Percentiles rank a stretch among this genome's conserved stretches.
Conservation (phyloP, 2,888 invertebrate genomes). For the Amblyjoppa proteus region DNA sequence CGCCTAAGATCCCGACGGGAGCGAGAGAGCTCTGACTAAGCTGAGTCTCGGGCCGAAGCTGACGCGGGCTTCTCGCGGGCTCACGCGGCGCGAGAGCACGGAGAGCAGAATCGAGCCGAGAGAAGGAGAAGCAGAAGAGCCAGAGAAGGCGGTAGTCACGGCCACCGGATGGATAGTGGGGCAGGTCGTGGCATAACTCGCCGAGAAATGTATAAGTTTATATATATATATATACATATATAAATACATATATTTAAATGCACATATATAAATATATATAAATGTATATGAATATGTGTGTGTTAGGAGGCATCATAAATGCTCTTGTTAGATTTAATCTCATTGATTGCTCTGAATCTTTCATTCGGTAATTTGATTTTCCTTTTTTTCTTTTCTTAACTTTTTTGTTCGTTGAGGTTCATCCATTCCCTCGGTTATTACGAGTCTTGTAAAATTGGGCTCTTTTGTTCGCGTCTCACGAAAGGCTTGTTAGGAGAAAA, state of each 20-base stretch:
- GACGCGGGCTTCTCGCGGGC: constrained; percentile 12
- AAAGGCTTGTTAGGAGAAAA: constrained; percentile 19
- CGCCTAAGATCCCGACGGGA: constrained; percentile 81
- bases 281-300: background rate
- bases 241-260: no score
- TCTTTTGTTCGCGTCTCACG: constrained; percentile 8
- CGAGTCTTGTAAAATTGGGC: constrained; percentile 19
- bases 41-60: constrained; percentile 24
- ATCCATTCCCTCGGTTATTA: background rate
- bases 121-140: constrained; percentile 40
- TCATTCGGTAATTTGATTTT: background rate
- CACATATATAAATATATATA: background rate
- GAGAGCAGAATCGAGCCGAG: constrained; percentile 47
- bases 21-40: constrained; percentile 30
- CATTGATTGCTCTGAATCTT: background rate
- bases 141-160: constrained; percentile 48
- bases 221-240: background rate
- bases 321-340: background rate
- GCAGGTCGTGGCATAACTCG: constrained; percentile 81
- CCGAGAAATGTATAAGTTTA: constrained; percentile 49
- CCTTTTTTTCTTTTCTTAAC: background rate
- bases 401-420: background rate
- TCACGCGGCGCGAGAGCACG: constrained; percentile 33
- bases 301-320: background rate
- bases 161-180: constrained; percentile 79